phyloP scores from a whole-genome alignment of 2,797 vertebrate genomes.

The Yasuhikotakia modesta region DNA sequence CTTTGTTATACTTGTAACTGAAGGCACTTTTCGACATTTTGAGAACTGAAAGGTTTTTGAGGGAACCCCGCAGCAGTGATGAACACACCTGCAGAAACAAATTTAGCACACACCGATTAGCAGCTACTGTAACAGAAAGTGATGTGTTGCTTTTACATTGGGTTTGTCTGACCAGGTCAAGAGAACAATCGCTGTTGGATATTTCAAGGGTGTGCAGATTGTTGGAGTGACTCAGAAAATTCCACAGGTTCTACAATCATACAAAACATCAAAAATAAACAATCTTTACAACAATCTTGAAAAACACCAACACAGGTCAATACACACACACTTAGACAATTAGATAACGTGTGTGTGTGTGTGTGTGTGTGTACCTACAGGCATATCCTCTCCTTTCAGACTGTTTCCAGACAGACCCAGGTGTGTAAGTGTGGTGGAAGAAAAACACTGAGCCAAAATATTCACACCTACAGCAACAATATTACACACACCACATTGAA shows the following conservation, averaged over 20 bases:
- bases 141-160: neutral
- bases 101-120: neutral
- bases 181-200: conserved; percentile 88
- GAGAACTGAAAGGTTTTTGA: conserved; percentile 86
- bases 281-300: too few relatives aligned
- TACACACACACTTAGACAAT: too few relatives aligned
- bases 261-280: neutral
- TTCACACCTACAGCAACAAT: conserved; percentile 85
- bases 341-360: too few relatives aligned
- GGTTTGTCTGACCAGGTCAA: conserved; percentile 84
- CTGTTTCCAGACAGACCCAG: conserved; percentile 92
- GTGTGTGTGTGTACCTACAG: conserved; percentile 70
- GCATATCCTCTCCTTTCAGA: conserved; percentile 88
- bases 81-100: conserved; percentile 80
- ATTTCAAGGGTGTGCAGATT: conserved; percentile 86
- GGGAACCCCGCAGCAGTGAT: conserved; percentile 87
- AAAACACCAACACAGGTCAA: too few relatives aligned
- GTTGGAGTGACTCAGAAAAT: conserved; percentile 90
- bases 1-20: conserved; percentile 83
- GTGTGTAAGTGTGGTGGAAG: conserved; percentile 80
- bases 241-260: conserved; percentile 83
- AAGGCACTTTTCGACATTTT: conserved; percentile 89
- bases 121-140: too few relatives aligned
- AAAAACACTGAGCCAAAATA: conserved; percentile 88
- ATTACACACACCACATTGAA: neutral